Evolutionary conservation across 2,797 vertebrate species (phyloP), one percentile per base, ranked within the genome.

Genomic region (Pristis pectinata): DNA sequence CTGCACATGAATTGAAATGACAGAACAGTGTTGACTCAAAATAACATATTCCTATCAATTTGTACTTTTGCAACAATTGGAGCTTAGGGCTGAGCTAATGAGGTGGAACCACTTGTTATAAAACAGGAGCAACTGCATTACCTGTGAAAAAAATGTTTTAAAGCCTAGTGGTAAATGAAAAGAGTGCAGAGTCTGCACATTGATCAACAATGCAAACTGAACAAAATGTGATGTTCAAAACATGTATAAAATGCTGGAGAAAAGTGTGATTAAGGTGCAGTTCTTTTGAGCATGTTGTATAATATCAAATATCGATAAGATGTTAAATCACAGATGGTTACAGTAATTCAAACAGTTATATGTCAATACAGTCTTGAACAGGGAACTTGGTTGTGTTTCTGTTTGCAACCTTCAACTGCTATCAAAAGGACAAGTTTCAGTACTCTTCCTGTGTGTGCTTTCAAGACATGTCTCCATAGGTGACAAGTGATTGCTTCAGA

Each of bases 401-500:
- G 11, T 70, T 53, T 72, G 67, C 37, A 74, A 93, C 92, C 70
- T 93, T 74, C 92, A 93, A 53, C 24, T 93, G 70, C 44, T 24
- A 49, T 49, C 41, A 53, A 34, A 93, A 70, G 92, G 67, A 74
- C 44, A 49, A 41, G 44, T 94, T 49, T 94, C 92, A 67, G 41
- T 1, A 19, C 49, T 94, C 15, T 76, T 44, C 11, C 30, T 49
- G 44, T 74, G 44, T 30, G 17, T 27, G 70, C 11, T 76, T 76
- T 53, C 19, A 94, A 49, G 92, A 67, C 13, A 8, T 9, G 11
- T 53, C 70, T 94, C 92, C 92, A 56, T 92, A 94, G 92, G 27
- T n/a, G 70, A 24, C 49, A 94, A n/a, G 92, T 9, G 92, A 34
- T 30, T 94, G 92, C 30, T 94, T 94, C 70, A 56, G 41, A 94